phyloP scores from a whole-genome alignment of 2,888 invertebrate species.

The Chrysina gloriosa region DNA sequence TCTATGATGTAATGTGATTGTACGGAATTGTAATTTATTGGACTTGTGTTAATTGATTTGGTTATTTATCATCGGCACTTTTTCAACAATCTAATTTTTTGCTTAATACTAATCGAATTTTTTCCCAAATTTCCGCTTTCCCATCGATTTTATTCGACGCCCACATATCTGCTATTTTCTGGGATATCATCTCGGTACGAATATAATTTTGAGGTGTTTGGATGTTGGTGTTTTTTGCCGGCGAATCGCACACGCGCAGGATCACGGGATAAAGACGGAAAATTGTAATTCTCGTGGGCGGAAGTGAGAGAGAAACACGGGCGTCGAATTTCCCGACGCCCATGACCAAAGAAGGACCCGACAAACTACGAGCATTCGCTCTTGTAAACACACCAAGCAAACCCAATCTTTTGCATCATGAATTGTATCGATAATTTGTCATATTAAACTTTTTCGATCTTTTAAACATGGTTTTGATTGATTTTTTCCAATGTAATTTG shows the following conservation, averaged over 20 bases:
- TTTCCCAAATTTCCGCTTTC: no score
- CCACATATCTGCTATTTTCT: background rate
- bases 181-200: conserved; percentile 6
- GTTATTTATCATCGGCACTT: background rate
- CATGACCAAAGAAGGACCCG: conserved; percentile 81
- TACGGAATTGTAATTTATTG: conserved; percentile 21
- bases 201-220: conserved; percentile 38
- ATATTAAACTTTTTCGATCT: background rate
- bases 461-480: background rate
- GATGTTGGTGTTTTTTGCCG: conserved; percentile 33
- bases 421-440: conserved; percentile 11
- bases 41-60: background rate
- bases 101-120: no score
- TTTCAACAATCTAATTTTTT: background rate
- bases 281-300: conserved; percentile 52
- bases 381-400: conserved; percentile 37
- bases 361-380: conserved; percentile 55
- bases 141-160: background rate
- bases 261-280: conserved; percentile 53
- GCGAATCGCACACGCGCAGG: conserved; percentile 49
- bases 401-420: conserved; percentile 27
- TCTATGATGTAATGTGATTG: conserved; percentile 57
- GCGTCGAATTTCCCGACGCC: conserved; percentile 75
- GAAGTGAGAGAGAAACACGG: conserved; percentile 57
- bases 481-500: no score